A percentile compares a stretch with the other conserved stretches of the same genome.
Evolutionary conservation across 2,888 invertebrate genomes (phyloP).

Genomic region (Drosophila mulleri): DNA sequence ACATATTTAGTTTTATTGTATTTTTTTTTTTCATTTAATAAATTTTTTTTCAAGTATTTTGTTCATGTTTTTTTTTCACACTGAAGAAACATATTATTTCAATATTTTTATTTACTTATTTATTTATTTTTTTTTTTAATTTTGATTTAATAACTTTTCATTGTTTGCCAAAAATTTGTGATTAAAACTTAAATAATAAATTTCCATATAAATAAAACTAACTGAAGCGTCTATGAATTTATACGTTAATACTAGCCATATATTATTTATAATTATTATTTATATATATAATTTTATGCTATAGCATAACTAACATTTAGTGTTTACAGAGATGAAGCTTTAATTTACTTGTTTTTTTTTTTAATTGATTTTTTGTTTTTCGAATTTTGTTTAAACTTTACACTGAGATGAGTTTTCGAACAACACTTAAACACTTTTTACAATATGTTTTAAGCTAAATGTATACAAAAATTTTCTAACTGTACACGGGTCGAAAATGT

Average conservation of each 20-base stretch:
- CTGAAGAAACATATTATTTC: conserved; percentile 51
- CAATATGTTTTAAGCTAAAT: conserved; percentile 64
- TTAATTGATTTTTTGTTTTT: conserved; percentile 31
- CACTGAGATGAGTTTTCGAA: conserved; percentile 82
- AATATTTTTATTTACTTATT: conserved; percentile 6
- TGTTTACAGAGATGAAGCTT: conserved; percentile 60
- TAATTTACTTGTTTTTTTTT: conserved; percentile 14
- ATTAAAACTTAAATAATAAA: conserved; percentile 43
- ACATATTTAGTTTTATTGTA: conserved; percentile 68
- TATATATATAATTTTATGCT: conserved; percentile 26
- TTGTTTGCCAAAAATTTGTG: conserved; percentile 24
- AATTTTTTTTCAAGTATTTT: conserved; percentile 53
- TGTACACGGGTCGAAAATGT: conserved; percentile 54
- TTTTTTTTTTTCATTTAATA: conserved; percentile 46
- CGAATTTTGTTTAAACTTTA: conserved; percentile 66
- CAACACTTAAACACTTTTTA: conserved; percentile 71
- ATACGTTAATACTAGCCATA: conserved; percentile 73
- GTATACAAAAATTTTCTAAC: conserved; percentile 67
- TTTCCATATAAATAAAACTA: conserved; percentile 73
- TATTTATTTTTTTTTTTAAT: conserved; percentile 17
- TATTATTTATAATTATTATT: conserved; percentile 41
- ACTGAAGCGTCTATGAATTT: conserved; percentile 81
- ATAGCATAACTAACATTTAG: conserved; percentile 63
- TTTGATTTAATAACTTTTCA: conserved; percentile 16
- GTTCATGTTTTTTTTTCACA: conserved; percentile 56